Base-by-base conservation (phyloP, 2,888 invertebrate genomes). In the Homarus gammarus region DNA sequence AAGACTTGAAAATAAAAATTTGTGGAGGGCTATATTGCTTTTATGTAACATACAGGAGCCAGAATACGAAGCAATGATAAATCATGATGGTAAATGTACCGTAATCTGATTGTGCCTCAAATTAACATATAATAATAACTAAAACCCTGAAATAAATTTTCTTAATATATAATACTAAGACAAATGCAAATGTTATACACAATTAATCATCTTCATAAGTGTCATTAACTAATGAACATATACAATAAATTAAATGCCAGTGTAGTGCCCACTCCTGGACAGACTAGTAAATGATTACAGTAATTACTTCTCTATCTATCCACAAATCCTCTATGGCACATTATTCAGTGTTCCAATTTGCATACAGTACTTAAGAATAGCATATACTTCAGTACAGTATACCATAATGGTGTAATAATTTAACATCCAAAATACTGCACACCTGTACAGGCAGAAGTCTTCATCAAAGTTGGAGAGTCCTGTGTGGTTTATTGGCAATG, bases 271-370 rank as follows among this genome's bases (percentile, higher is more conserved):
- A 75, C 15, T 40, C 18, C 27, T 75, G 75, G 75, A 75, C 75
- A 75, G 36, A 73, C 40, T 75, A 75, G 75, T 40, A 44, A 22
- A 40, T 27, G 27, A 36, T 40, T 12, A 27, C 44, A 22, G 27
- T 27, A 44, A 36, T 40, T 12, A 27, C 44, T 75, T 44, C 15
- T 15, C 38, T 6, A 33, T 27, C 27, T 15, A 75, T 2, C 40
- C n/a, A 40, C 27, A 75, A 75, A 75, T 75, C n/a, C 44, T 44
- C 49, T 75, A 75, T 75, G 75, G 75, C 75, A 75, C 75, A 44
- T 64, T 75, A 72, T 49, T 84, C 44, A 44, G 22, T 38, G 79
- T 81, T 40, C n/a, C 70, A 68, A 87, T 70, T 40, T 81, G 70
- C 33, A 81, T 87, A 87, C 81, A n/a, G 64, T n/a, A n/a, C n/a